Conservation (phyloP, 30 jellyfish, hydroid and myxozoan genomes). For the Hydra vulgaris region DNA sequence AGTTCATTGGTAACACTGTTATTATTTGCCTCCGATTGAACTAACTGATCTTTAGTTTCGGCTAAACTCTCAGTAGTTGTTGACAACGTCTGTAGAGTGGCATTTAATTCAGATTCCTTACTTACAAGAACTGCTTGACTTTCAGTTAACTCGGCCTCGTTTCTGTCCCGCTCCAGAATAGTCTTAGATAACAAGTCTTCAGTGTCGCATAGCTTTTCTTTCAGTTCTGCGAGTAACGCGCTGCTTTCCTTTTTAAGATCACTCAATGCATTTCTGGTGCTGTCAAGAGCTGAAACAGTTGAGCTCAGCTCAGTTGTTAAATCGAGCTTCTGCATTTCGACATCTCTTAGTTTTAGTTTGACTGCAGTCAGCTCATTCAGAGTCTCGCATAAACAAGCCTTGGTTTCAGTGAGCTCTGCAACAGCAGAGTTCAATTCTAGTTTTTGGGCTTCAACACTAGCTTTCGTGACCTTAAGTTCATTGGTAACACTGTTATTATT, state of each 20-base stretch:
- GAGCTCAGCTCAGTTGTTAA: neutral
- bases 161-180: neutral
- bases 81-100: neutral
- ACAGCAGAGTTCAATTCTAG: neutral
- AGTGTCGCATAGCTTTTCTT: neutral
- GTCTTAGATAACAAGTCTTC: neutral
- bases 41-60: neutral
- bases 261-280: neutral
- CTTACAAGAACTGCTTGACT: neutral
- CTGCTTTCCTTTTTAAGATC: neutral
- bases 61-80: neutral
- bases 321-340: neutral
- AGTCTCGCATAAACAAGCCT: neutral
- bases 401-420: neutral
- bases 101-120: neutral
- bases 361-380: neutral
- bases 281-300: neutral
- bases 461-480: neutral
- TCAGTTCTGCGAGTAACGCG: neutral
- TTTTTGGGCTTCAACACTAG: neutral
- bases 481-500: neutral
- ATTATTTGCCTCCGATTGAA: neutral
- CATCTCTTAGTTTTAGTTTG: neutral
- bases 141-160: neutral
- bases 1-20: neutral